These are phyloP conservation scores for Chloropsis cyanopogon DNA, from an alignment of 2,113 vertebrate genomes.

Conservation along the genomic window DNA sequence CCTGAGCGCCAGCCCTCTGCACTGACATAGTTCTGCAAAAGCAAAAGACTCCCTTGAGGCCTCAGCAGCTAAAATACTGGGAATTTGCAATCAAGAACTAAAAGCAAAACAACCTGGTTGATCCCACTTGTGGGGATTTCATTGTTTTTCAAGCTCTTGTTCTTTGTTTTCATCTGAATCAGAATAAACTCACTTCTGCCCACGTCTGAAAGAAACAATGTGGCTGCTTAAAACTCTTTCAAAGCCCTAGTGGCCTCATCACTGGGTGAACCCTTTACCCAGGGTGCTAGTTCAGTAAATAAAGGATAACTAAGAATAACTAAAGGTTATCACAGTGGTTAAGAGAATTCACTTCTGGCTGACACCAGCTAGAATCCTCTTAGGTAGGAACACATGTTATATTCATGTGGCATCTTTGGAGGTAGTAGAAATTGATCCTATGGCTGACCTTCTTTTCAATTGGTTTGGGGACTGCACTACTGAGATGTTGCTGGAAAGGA, in stretches of 20 bases:
- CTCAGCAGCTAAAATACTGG: background rate
- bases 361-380: background rate
- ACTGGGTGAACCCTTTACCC: background rate
- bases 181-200: background rate
- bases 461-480: background rate
- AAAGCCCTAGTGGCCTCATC: background rate
- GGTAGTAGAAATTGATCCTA: background rate
- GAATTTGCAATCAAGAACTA: background rate
- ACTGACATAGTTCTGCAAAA: background rate
- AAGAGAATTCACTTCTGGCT: background rate
- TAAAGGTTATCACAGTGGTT: background rate
- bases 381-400: background rate
- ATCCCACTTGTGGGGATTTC: background rate
- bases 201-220: background rate
- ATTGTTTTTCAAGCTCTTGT: background rate
- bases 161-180: constrained; percentile 18
- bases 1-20: background rate
- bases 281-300: background rate
- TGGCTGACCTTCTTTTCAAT: background rate
- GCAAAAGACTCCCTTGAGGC: background rate
- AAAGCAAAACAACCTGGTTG: background rate
- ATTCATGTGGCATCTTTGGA: background rate
- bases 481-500: background rate
- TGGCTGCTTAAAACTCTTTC: background rate
- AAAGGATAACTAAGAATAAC: background rate